Conservation (phyloP, 2,797 vertebrate genomes). For the Pipistrellus pygmaeus region DNA sequence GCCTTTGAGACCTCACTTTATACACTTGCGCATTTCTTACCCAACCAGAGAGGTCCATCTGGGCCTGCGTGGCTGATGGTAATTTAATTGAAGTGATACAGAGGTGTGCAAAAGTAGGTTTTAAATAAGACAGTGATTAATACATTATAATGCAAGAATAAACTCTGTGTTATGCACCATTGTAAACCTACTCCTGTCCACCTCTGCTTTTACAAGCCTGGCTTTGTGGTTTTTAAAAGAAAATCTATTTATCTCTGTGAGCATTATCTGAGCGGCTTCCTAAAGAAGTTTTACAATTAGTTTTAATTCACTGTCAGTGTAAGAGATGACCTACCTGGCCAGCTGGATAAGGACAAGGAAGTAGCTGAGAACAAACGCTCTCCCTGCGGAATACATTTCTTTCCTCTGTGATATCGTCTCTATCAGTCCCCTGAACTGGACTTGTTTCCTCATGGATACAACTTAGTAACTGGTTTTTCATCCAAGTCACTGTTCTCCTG, state of each 20-base stretch:
- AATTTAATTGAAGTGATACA: not conserved
- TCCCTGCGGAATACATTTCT: not conserved
- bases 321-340: not conserved
- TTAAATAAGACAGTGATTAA: not conserved
- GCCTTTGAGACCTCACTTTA: not conserved
- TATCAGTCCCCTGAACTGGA: not conserved
- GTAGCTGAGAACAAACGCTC: not conserved
- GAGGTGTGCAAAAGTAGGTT: not conserved
- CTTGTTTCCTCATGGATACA: not conserved
- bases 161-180: not conserved
- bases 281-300: not conserved
- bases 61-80: no score
- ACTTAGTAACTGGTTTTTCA: not conserved
- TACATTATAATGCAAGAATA: not conserved
- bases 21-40: not conserved
- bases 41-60: not conserved
- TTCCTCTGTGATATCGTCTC: not conserved
- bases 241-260: not conserved
- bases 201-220: not conserved
- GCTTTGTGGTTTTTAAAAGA: not conserved
- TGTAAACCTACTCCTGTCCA: no score
- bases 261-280: not conserved
- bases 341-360: not conserved
- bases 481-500: no score
- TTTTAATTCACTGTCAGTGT: slow-evolving; percentile 13